These are phyloP conservation scores for Petromus typicus DNA, from an alignment of 2,113 vertebrate species.

Conservation along the genomic window DNA sequence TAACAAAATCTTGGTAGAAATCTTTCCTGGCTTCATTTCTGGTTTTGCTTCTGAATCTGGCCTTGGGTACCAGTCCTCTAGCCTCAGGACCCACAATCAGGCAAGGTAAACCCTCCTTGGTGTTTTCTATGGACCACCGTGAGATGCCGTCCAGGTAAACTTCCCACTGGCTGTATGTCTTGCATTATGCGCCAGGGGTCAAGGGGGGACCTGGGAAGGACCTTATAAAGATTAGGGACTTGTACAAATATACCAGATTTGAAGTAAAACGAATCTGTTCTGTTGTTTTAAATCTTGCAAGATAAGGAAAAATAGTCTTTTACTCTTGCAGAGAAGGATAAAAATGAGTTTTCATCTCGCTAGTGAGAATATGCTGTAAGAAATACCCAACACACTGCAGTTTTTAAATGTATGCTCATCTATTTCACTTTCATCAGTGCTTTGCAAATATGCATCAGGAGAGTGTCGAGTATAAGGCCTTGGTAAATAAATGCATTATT, in stretches of 20 bases:
- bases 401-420: background rate
- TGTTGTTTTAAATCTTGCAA: slow-evolving; percentile 28
- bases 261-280: background rate
- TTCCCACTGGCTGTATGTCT: background rate
- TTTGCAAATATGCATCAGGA: background rate
- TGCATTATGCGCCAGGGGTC: fast-evolving
- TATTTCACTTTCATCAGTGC: slow-evolving; percentile 15
- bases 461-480: background rate
- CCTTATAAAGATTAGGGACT: background rate
- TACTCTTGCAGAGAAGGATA: background rate
- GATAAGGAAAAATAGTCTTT: slow-evolving; percentile 24
- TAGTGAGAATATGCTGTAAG: background rate
- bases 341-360: background rate
- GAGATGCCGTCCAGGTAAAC: background rate
- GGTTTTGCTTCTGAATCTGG: background rate
- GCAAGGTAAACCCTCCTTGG: background rate
- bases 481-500: background rate
- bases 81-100: background rate
- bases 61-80: background rate
- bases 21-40: background rate
- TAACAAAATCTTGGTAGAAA: background rate
- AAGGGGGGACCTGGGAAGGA: background rate
- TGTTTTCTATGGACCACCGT: background rate
- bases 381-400: background rate
- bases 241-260: background rate